phyloP scores from a whole-genome alignment of 2,797 vertebrate genomes.

The Cercopithecus petaurista region DNA sequence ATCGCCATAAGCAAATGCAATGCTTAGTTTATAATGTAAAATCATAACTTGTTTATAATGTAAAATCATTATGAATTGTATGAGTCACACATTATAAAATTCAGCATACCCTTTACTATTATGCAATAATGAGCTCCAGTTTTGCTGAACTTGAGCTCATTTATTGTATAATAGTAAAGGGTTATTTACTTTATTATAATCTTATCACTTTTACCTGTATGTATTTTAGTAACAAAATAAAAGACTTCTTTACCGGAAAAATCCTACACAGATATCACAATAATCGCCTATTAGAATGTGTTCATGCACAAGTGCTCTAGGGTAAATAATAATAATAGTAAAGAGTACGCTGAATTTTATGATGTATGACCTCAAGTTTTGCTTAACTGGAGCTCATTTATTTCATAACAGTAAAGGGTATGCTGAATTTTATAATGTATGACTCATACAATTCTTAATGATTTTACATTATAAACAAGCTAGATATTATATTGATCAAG shows the following conservation, averaged over 20 bases:
- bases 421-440: not conserved
- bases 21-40: too few relatives aligned
- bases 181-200: not conserved
- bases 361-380: not conserved
- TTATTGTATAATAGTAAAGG: not conserved
- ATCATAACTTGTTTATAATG: not conserved
- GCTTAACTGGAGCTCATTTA: not conserved
- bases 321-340: not conserved
- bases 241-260: not conserved
- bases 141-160: not conserved
- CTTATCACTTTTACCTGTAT: not conserved
- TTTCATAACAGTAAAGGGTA: not conserved
- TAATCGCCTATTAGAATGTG: not conserved
- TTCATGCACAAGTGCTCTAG: not conserved
- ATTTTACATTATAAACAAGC: not conserved
- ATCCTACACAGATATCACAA: not conserved
- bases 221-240: constrained; percentile 22
- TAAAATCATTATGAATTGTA: too few relatives aligned
- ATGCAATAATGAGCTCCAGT: not conserved
- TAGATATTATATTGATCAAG: not conserved
- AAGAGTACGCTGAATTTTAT: not conserved
- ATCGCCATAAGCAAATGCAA: not conserved
- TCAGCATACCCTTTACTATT: not conserved
- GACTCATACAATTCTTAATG: too few relatives aligned
- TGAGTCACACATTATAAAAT: not conserved